phyloP scores from a whole-genome alignment of 2,797 vertebrate genomes.

The Sebastiscus tertius region DNA sequence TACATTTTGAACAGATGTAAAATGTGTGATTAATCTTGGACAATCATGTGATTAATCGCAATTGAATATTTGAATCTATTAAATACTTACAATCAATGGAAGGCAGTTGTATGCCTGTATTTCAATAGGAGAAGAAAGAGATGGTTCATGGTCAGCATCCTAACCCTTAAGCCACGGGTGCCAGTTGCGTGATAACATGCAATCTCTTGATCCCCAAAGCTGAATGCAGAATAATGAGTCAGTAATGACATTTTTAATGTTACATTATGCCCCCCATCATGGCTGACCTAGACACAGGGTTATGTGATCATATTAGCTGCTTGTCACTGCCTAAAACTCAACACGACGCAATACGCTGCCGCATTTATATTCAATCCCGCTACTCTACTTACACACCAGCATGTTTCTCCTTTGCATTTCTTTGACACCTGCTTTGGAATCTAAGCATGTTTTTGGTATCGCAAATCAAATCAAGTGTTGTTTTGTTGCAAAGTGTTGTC shows the following conservation, averaged over 20 bases:
- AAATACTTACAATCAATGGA: no score
- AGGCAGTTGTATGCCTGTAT: no score
- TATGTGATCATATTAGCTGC: not conserved
- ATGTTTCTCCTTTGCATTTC: not conserved
- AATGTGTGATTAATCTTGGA: no score
- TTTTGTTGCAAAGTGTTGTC: not conserved
- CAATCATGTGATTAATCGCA: rapidly evolving
- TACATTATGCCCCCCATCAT: not conserved
- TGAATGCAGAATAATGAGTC: not conserved
- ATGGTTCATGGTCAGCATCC: not conserved
- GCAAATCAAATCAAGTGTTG: not conserved
- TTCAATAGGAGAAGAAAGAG: not conserved
- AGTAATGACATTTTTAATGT: not conserved
- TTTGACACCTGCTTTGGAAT: not conserved
- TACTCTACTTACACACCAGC: not conserved
- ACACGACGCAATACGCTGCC: not conserved
- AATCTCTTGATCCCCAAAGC: not conserved
- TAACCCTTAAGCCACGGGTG: not conserved
- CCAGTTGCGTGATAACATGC: not conserved
- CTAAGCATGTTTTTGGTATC: not conserved
- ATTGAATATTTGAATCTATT: no score
- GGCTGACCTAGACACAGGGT: not conserved
- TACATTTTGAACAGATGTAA: no score
- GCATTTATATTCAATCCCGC: not conserved
- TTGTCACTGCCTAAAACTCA: not conserved